phyloP scores from a whole-genome alignment of 64 coral and sea anemone genomes.

The Stichodactyla helianthus region DNA sequence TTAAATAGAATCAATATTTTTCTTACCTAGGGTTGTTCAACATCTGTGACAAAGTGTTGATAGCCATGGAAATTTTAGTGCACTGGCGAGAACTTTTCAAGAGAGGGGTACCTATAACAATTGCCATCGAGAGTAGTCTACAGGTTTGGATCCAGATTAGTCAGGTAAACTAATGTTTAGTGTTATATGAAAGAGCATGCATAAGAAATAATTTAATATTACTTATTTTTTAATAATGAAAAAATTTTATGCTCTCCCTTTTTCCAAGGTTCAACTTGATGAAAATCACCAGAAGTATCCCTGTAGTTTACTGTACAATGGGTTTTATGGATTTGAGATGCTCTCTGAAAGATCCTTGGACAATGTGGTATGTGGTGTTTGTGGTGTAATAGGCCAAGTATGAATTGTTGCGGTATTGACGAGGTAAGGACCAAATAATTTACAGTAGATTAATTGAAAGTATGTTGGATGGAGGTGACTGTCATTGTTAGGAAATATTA shows the following conservation, averaged over 20 bases:
- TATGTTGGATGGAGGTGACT: background rate
- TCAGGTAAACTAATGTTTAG: background rate
- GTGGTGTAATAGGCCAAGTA: constrained; percentile 3
- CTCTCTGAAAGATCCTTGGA: constrained; percentile 10
- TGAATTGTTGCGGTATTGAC: constrained; percentile 12
- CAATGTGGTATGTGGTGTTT: constrained; percentile 19
- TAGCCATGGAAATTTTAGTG: constrained; percentile 19
- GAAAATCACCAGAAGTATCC: background rate
- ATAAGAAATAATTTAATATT: too few relatives aligned
- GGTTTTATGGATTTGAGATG: constrained; percentile 20
- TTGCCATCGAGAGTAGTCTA: constrained; percentile 6
- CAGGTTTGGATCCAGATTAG: background rate
- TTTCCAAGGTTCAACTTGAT: background rate
- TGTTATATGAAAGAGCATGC: background rate
- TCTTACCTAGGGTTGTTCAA: constrained; percentile 17
- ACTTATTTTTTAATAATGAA: too few relatives aligned
- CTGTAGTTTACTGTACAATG: too few relatives aligned
- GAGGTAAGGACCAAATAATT: background rate
- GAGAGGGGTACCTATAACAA: background rate
- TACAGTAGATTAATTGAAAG: background rate
- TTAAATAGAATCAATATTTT: too few relatives aligned
- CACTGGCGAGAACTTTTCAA: constrained; percentile 32
- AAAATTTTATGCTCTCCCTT: too few relatives aligned
- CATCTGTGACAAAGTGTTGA: background rate
- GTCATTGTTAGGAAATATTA: too few relatives aligned